Percentiles rank a stretch among this genome's conserved stretches.
These are phyloP conservation scores for Entomyzon cyanotis DNA, from an alignment of 2,113 vertebrate genomes.

Conservation along the genomic window DNA sequence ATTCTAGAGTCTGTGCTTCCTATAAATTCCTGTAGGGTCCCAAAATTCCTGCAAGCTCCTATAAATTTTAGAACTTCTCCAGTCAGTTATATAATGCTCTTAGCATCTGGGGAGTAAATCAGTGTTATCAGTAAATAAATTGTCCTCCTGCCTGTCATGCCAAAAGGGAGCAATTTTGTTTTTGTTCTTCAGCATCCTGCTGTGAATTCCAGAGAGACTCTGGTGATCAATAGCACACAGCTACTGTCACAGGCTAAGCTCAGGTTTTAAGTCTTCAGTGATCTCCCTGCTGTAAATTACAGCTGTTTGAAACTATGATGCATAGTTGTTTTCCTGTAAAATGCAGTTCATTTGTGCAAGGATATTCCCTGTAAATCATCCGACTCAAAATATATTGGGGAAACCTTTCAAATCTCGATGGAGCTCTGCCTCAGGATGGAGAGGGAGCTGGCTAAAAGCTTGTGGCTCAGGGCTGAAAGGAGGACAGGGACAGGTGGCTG, in stretches of 20 bases:
- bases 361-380: background rate
- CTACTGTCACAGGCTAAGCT: background rate
- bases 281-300: background rate
- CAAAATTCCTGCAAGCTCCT: background rate
- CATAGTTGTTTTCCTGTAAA: background rate
- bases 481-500: background rate
- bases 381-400: background rate
- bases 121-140: slow-evolving; percentile 5
- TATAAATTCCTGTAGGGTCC: background rate
- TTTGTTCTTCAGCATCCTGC: background rate
- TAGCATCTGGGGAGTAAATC: background rate
- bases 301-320: background rate
- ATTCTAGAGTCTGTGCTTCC: background rate
- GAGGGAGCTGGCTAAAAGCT: background rate
- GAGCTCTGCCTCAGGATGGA: background rate
- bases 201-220: background rate
- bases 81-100: background rate
- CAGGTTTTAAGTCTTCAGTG: background rate
- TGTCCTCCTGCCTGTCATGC: background rate
- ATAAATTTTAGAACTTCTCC: background rate
- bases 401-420: background rate
- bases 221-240: background rate
- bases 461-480: background rate
- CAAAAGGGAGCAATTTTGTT: background rate
- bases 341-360: background rate